Percentiles rank a stretch among this genome's conserved stretches.
phyloP scores from a whole-genome alignment of 2,113 vertebrate species.

The Phalacrocorax aristotelis region DNA sequence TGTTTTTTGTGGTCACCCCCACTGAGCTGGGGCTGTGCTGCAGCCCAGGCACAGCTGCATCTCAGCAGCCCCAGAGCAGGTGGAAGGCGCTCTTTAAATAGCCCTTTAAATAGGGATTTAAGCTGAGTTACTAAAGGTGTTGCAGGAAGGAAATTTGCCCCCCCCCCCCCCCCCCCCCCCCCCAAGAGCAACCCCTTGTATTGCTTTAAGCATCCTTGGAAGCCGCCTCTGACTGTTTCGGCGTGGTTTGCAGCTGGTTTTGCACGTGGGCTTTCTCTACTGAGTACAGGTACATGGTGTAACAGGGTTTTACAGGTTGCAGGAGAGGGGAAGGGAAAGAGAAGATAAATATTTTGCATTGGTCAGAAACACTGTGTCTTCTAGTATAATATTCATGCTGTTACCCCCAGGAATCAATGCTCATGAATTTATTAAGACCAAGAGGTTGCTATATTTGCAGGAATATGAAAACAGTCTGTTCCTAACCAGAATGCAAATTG shows the following conservation, averaged over 20 bases:
- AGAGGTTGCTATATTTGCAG: neutral
- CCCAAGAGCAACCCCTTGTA: rapidly evolving
- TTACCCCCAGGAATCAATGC: neutral
- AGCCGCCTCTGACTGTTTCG: neutral
- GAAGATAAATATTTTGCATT: neutral
- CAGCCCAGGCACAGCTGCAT: neutral
- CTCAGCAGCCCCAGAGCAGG: neutral
- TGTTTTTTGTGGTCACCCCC: rapidly evolving
- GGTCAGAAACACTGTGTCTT: neutral
- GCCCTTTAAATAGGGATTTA: neutral
- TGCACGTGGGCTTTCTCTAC: rapidly evolving
- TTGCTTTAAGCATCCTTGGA: neutral
- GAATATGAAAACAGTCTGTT: neutral
- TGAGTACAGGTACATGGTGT: rapidly evolving
- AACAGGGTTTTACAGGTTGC: neutral
- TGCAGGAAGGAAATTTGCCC: too few relatives aligned
- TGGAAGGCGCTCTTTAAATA: neutral
- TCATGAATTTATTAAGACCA: neutral
- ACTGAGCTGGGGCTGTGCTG: neutral
- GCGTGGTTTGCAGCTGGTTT: neutral
- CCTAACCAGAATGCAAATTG: neutral
- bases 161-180: rapidly evolving
- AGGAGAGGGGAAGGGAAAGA: too few relatives aligned
- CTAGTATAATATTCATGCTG: neutral
- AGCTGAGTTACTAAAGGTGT: rapidly evolving